Conservation (phyloP, 2,113 vertebrate species). For the Carassius carassius region DNA sequence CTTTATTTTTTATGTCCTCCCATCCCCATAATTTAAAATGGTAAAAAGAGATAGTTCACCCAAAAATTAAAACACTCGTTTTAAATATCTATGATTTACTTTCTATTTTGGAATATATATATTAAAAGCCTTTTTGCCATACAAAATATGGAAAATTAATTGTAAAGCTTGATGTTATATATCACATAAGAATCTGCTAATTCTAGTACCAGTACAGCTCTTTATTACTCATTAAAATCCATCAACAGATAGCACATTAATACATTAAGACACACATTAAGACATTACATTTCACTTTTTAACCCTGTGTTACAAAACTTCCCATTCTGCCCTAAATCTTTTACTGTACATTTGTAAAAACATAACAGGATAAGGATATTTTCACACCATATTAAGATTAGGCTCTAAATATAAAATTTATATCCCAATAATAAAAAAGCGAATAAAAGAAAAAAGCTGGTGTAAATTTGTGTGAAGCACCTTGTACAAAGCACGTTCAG, state of each 20-base stretch:
- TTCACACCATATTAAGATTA: not conserved
- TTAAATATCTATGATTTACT: not conserved
- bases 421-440: constrained; percentile 53
- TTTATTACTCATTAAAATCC: not conserved
- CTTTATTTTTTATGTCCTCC: not conserved
- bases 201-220: not conserved
- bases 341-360: not conserved
- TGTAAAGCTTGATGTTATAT: not conserved
- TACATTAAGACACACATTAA: too few relatives aligned
- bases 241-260: too few relatives aligned
- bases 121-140: not conserved
- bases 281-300: not conserved
- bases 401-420: constrained; percentile 27
- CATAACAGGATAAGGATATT: not conserved
- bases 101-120: not conserved
- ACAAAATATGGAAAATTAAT: not conserved
- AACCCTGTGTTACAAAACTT: not conserved
- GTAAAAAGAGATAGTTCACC: not conserved
- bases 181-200: not conserved
- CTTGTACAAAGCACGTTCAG: constrained; percentile 59
- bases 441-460: constrained; percentile 64
- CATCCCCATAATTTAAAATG: not conserved
- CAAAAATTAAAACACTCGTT: not conserved
- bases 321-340: not conserved
- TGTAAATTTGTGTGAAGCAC: constrained; percentile 67